Evolutionary conservation across 2,797 vertebrate species (phyloP), one percentile per base, ranked within the genome.

Genomic region (Cossypha caffra): DNA sequence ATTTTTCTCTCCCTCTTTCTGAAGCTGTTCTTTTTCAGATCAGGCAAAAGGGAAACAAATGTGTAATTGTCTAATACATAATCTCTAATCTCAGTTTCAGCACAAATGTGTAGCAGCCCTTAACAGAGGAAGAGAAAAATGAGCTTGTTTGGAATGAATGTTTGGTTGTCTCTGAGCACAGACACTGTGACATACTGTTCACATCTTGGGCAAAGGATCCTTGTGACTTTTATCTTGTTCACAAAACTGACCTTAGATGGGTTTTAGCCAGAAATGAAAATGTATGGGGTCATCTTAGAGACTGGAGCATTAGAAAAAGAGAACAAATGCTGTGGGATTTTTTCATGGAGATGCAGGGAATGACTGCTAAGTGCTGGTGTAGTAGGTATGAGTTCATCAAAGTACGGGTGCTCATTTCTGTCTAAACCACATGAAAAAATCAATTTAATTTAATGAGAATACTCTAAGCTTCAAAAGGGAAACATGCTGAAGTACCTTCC

Each of bases 1-100:
- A 45, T 88, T 95, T 94, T 93, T 91, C 88, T 77, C 75, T 91
- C 72, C n/a, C 40, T 67, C 31, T 71, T 55, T 83, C 75, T 45
- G 40, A 75, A 93, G 52, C 89, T 93, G 88, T 50, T 89, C 71
- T 92, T 94, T 94, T 91, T 66, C 81, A 87, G 29, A 87, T 59
- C 52, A 47, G 58, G 82, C 43, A 2, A 72, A 94, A 88, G 51
- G 45, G 76, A 94, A 95, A 92, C 86, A 91, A 95, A 94, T 45
- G 69, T 52, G 37, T 42, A 74, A 79, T 93, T 97, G 91, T 91
- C 69, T 90, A 54, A 51, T 31, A 38, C 66, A 64, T 67, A 83
- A 88, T 47, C 72, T 90, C 58, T 84, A 75, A 88, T 90, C 54
- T 83, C 75, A 81, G 40, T 52, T 91, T 75, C 54, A 6, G 62